phyloP scores from a whole-genome alignment of 1,140 invertebrate species.

The Formica exsecta region DNA sequence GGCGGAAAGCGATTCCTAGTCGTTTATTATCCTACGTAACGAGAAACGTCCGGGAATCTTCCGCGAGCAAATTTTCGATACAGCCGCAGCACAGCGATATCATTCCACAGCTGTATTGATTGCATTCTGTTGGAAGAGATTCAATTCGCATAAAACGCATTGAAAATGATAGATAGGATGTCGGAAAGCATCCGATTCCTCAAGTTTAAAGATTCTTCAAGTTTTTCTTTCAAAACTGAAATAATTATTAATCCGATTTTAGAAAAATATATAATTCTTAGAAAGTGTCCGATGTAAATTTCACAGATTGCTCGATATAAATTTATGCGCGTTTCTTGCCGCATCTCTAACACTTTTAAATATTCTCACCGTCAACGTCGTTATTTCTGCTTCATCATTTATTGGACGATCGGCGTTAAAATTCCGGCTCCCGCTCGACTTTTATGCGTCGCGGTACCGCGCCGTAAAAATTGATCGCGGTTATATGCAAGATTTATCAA shows the following conservation, averaged over 20 bases:
- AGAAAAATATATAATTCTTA: neutral
- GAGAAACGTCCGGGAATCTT: slow-evolving; percentile 48
- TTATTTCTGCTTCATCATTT: slow-evolving; percentile 46
- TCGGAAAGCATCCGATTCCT: neutral
- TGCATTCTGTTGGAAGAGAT: slow-evolving; percentile 12
- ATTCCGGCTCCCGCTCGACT: slow-evolving; percentile 45
- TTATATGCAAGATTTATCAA: slow-evolving; percentile 69
- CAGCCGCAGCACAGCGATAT: neutral
- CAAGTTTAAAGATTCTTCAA: neutral
- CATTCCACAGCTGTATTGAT: neutral
- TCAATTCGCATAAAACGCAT: neutral
- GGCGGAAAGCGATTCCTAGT: slow-evolving; percentile 56
- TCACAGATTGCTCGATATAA: neutral
- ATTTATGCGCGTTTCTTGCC: neutral
- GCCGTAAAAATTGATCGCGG: slow-evolving; percentile 64
- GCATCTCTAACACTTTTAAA: slow-evolving; percentile 11
- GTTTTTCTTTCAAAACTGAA: neutral
- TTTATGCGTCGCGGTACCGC: slow-evolving; percentile 34
- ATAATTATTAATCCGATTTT: neutral
- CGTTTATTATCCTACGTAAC: slow-evolving; percentile 68
- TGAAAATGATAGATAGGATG: neutral
- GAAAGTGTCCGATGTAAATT: neutral
- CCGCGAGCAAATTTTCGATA: slow-evolving; percentile 57
- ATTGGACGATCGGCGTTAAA: slow-evolving; percentile 37
- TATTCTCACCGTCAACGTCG: slow-evolving; percentile 20